Evolutionary conservation across 2,797 vertebrate species (phyloP), one percentile per base, ranked within the genome.

Genomic region (Loriculus beryllinus): DNA sequence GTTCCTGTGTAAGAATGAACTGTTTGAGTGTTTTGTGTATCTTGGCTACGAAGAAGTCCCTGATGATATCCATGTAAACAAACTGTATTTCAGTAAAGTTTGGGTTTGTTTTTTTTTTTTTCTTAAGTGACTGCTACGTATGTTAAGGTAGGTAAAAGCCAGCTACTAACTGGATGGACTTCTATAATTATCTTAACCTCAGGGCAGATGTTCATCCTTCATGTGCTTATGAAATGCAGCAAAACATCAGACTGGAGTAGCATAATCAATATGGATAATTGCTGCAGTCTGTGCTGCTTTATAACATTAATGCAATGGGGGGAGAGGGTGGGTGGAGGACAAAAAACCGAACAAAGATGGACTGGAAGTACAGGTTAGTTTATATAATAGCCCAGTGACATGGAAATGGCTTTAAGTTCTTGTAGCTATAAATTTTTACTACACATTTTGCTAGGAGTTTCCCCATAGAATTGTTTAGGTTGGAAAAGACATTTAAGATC

Each of bases 241-340:
- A 82, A 74, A 89, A 56, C 31, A 68, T 69, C 59, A 59, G 63
- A 40, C 22, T 3, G 10, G 57, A 59, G 71, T 12, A 63, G 51
- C 56, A 48, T 87, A 87, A 85, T 85, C 68, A 56, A 63, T 74
- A 72, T 69, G 21, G 18, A 15, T 87, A 77, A 85, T n/a, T 91
- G 37, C 28, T 87, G 19, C 35, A 49, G 29, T 35, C 2, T 5
- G 10, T 35, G 35, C 49, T 87, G 57, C 42, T 76, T 85, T 67
- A 22, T 57, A 57, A 18, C 60, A 88, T 52, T 22, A 59, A 9
- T 68, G 7, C 18, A 18, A 25, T 15, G 20, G 2, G 4, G 14
- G 3, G 17, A 22, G 25, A 10, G 23, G 2, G 3, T 12, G 3
- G 17, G 19, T 7, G 14, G 7, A 6, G 23, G 13, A 9, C 10